Conservation (phyloP, 2,888 invertebrate genomes). For the Hirtodrosophila confusa region DNA sequence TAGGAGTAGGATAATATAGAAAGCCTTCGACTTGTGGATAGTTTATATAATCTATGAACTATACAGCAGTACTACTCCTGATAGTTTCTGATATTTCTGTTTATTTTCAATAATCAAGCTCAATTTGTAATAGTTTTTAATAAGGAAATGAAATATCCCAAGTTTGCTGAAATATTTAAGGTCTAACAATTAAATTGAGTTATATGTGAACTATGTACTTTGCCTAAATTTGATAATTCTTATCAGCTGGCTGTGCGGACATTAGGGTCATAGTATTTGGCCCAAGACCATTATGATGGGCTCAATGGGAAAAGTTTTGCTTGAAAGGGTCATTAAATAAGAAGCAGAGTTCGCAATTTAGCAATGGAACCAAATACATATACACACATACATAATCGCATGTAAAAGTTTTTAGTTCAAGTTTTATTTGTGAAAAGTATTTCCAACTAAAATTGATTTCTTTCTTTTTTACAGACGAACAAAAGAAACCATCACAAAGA, state of each 20-base stretch:
- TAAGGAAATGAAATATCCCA: too few species aligned
- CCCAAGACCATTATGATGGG: conserved; percentile 31
- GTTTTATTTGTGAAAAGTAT: conserved; percentile 45
- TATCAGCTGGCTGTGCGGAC: conserved; percentile 12
- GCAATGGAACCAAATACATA: conserved; percentile 1
- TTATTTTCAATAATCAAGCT: too few species aligned
- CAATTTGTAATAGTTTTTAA: too few species aligned
- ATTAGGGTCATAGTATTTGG: conserved; percentile 11
- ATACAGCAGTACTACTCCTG: too few species aligned
- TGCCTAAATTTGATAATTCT: conserved; percentile 8
- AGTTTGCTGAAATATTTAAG: too few species aligned
- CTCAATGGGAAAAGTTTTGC: conserved; percentile 46
- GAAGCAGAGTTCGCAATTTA: conserved; percentile 14
- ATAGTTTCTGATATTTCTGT: too few species aligned
- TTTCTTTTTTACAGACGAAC: conserved; percentile 21
- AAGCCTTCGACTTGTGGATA: too few species aligned
- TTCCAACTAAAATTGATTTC: conserved; percentile 51
- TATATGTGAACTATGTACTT: too few species aligned
- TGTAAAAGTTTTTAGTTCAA: conserved; percentile 39
- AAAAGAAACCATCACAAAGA: conserved; percentile 3
- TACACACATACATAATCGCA: conserved; percentile 16
- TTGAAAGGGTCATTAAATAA: conserved; percentile 50
- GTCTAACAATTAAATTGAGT: too few species aligned
- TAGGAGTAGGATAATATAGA: too few species aligned
- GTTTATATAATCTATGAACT: too few species aligned